A percentile compares a stretch with the other conserved stretches of the same genome.
Evolutionary conservation across 2,113 vertebrate species (phyloP).

Genomic region (Plectropomus leopardus): DNA sequence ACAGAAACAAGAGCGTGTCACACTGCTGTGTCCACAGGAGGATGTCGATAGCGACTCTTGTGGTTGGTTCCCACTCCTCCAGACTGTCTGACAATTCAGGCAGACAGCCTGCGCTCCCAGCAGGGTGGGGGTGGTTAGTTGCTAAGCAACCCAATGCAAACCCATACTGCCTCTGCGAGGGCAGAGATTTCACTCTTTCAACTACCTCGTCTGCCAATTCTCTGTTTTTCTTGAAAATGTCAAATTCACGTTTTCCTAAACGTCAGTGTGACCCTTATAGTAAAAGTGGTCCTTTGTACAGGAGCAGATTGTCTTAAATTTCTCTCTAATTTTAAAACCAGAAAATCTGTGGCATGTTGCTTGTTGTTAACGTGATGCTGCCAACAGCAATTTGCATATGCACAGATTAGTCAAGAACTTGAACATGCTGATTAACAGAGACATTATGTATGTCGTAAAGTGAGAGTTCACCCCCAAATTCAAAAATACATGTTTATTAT

Average conservation of each 20-base stretch:
- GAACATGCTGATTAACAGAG: too few relatives aligned
- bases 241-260: conserved; percentile 21
- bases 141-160: conserved; percentile 75
- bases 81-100: conserved; percentile 71
- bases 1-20: conserved; percentile 38
- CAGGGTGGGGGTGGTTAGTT: conserved; percentile 71
- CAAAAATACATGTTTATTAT: too few relatives aligned
- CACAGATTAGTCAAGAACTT: too few relatives aligned
- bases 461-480: too few relatives aligned
- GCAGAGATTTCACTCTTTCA: conserved; percentile 52
- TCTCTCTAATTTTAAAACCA: neutral
- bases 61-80: conserved; percentile 59
- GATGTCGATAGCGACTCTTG: conserved; percentile 28
- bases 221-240: conserved; percentile 45
- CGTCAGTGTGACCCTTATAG: neutral
- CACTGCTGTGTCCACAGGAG: conserved; percentile 31
- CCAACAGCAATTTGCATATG: too few relatives aligned
- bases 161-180: conserved; percentile 50
- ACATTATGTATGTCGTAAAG: too few relatives aligned
- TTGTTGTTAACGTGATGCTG: too few relatives aligned
- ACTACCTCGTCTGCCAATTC: conserved; percentile 1
- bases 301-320: neutral
- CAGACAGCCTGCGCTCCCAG: conserved; percentile 67
- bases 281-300: neutral
- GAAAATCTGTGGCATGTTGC: too few relatives aligned